phyloP scores from a whole-genome alignment of 2,113 vertebrate species.

The Rhodinocichla rosea region DNA sequence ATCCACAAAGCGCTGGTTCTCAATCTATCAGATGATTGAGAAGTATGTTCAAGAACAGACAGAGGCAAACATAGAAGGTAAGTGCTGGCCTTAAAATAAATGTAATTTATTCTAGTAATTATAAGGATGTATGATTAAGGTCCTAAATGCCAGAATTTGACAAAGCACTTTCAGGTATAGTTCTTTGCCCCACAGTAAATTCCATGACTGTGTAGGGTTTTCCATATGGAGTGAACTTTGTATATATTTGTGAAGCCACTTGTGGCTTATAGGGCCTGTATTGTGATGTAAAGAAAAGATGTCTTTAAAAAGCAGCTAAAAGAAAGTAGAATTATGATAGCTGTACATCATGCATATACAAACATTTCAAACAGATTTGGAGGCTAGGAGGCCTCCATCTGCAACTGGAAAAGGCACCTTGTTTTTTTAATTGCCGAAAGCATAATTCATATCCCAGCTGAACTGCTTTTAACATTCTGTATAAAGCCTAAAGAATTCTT shows the following conservation, averaged over 20 bases:
- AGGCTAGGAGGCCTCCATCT: not conserved
- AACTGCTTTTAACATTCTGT: not conserved
- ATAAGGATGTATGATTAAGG: not conserved
- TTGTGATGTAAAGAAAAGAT: not conserved
- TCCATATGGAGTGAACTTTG: not conserved
- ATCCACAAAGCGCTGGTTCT: constrained; percentile 91
- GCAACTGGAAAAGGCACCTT: not conserved
- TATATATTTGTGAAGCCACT: not conserved
- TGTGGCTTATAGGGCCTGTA: not conserved
- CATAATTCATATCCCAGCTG: not conserved
- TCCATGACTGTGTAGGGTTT: not conserved
- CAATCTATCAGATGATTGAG: constrained; percentile 93
- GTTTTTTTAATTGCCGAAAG: not conserved
- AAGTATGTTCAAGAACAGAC: constrained; percentile 81
- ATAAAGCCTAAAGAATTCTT: not conserved
- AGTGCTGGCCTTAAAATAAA: not conserved
- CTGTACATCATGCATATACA: not conserved
- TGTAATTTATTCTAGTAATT: not conserved
- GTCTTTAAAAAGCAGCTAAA: not conserved
- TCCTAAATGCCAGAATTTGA: not conserved
- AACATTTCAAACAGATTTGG: not conserved
- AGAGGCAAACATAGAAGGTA: constrained; percentile 71
- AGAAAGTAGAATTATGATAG: not conserved
- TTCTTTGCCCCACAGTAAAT: not conserved
- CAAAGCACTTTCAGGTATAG: not conserved